Evolutionary conservation across 1,140 invertebrate genomes (phyloP), one percentile per base, ranked within the genome.

Genomic region (Zeugodacus cucurbitae): DNA sequence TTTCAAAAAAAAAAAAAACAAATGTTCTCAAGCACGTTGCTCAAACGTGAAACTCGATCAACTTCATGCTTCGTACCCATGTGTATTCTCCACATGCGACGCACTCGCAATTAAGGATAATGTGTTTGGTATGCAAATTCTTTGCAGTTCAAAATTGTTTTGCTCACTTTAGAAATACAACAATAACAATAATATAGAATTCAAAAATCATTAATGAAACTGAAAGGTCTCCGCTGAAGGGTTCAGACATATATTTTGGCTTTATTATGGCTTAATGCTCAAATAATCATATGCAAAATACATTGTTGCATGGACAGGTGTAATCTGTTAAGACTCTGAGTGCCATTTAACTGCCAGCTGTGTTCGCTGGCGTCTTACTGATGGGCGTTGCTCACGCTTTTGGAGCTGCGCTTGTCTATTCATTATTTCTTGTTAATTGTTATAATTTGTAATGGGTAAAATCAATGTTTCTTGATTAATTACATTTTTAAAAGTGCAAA

Each of bases 51-150:
- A 82, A 48, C 74, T 82, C 6, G 74, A 3, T 48, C n/a, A 22
- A 67, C 48, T 54, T 29, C 32, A 8, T 14, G 22, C n/a, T 6
- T 0, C 32, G 1, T 20, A 48, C 37, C 48, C 11, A 22, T 82
- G n/a, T 34, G 14, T 82, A 48, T 2, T 41, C 41, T 14, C 74
- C 41, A 82, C 41, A 54, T 48, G 41, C 8, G 74, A 11, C 74
- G 1, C 41, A 82, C 3, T 29, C 22, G 41, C 41, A 82, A 82
- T 82, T 82, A 82, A 82, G 74, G 74, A 82, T 82, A 82, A 82
- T 48, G 37, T 82, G 37, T 82, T 82, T 48, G n/a, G 74, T 54
- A 82, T 82, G 74, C 74, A 82, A 82, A 82, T 78, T 78, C n/a
- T 44, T 48, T 74, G 67, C 67, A 34, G 34, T 41, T 74, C 67